Base-by-base conservation (phyloP, 2,797 vertebrate species). In the Chaetophractus vellerosus region DNA sequence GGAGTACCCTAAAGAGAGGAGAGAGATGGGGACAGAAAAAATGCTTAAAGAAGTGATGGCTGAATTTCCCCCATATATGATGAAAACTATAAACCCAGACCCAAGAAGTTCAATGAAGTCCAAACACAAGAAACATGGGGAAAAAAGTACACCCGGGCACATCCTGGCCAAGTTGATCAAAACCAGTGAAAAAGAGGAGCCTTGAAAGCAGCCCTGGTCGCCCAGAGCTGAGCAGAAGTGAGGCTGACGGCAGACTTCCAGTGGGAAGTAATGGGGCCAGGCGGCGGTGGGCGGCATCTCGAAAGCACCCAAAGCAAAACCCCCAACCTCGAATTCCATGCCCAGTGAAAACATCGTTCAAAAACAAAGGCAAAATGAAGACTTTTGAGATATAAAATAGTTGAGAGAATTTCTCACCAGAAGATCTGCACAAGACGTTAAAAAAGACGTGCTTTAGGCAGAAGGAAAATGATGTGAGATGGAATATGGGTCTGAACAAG, bases 401-500 rank as follows among this genome's bases (percentile, higher is more conserved):
- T n/a, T 18, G 69, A 48, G 14, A 23, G 59, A 8, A 12, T 45
- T 1, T 64, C 59, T 55, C 33, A 3, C 21, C n/a, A 15, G 72
- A 12, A 52, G 50, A 33, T 24, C 41, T 5, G 0, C 0, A 6
- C 57, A 50, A 6, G 2, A 5, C 6, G 23, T 9, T 21, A 31
- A 45, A 48, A 31, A 48, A 31, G 31, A n/a, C 2, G 18, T 15
- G 48, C 33, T 38, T 38, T 12, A 2, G 28, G 33, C 16, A 26
- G 59, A 38, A 28, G 19, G 7, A 36, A 6, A 16, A 8, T 4
- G 69, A 12, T 2, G 0, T 10, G 19, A 5, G 33, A 12, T 5
- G n/a, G 68, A 61, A 9, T 0, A 1, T 0, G 0, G 61, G 7
- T 5, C 7, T 31, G 0, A 50, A 0, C 1, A 9, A 5, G 21